phyloP scores from a whole-genome alignment of 2,888 invertebrate genomes.

The Agrypnus murinus region DNA sequence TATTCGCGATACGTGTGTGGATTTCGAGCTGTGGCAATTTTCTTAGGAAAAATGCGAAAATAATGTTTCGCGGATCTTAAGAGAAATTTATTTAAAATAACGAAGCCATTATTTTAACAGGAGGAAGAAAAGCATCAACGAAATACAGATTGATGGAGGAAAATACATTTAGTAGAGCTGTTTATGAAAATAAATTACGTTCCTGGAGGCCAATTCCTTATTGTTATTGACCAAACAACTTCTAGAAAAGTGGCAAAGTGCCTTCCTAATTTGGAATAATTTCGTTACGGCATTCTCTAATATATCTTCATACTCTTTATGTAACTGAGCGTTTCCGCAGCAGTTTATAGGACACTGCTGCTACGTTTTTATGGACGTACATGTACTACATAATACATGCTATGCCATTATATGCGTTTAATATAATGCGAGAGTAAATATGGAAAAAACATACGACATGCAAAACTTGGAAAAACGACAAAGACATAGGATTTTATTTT shows the following conservation, averaged over 20 bases:
- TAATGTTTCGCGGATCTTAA: constrained; percentile 31
- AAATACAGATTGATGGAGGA: constrained; percentile 52
- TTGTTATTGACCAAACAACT: constrained; percentile 51
- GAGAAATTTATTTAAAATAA: constrained; percentile 44
- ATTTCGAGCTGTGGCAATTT: neutral
- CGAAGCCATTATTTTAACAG: constrained; percentile 41
- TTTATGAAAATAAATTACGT: constrained; percentile 53
- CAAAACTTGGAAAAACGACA: no score
- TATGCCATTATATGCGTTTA: no score
- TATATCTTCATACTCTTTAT: constrained; percentile 40
- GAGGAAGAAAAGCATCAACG: constrained; percentile 41
- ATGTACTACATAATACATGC: no score
- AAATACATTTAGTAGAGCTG: constrained; percentile 48
- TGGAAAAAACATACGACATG: no score
- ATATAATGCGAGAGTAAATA: no score
- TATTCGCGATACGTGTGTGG: constrained; percentile 13
- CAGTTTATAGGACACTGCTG: constrained; percentile 12
- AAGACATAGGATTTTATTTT: no score
- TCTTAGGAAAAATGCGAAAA: constrained; percentile 14
- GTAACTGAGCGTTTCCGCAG: constrained; percentile 17
- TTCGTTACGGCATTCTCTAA: constrained; percentile 40
- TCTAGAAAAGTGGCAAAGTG: constrained; percentile 49
- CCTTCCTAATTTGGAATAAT: constrained; percentile 47
- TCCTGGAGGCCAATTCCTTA: constrained; percentile 49
- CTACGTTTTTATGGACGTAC: neutral